A percentile compares a stretch with the other conserved stretches of the same genome.
phyloP scores from a whole-genome alignment of 2,888 invertebrate genomes.

The Phengaris alcon region DNA sequence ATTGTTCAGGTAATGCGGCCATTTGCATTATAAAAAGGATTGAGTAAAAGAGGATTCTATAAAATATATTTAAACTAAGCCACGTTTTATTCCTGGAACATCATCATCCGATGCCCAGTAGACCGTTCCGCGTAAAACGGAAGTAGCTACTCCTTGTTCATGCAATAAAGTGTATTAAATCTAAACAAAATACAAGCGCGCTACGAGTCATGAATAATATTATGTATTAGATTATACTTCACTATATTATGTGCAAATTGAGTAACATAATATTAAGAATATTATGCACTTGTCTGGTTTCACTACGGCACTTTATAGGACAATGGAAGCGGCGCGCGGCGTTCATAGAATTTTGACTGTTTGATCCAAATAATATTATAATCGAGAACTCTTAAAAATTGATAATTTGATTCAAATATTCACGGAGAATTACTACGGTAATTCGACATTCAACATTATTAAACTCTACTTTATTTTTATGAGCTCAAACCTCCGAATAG shows the following conservation, averaged over 20 bases:
- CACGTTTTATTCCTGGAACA: not conserved
- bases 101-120: not conserved
- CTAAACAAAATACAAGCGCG: not conserved
- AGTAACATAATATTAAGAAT: not conserved
- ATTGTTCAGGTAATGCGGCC: not conserved
- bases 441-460: not conserved
- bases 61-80: not conserved
- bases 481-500: constrained; percentile 1
- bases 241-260: not conserved
- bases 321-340: too few species aligned
- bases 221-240: not conserved
- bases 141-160: constrained; percentile 3
- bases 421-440: not conserved
- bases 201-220: constrained; percentile 2
- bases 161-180: constrained; percentile 17
- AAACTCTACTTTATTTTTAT: constrained; percentile 3
- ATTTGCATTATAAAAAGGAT: not conserved
- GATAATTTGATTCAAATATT: not conserved
- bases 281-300: not conserved
- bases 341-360: too few species aligned
- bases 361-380: too few species aligned
- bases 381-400: not conserved
- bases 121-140: not conserved
- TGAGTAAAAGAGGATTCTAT: not conserved
- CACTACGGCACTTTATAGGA: not conserved